Conservation (phyloP, 2,797 vertebrate species). For the Sebastes kiyomatsui region DNA sequence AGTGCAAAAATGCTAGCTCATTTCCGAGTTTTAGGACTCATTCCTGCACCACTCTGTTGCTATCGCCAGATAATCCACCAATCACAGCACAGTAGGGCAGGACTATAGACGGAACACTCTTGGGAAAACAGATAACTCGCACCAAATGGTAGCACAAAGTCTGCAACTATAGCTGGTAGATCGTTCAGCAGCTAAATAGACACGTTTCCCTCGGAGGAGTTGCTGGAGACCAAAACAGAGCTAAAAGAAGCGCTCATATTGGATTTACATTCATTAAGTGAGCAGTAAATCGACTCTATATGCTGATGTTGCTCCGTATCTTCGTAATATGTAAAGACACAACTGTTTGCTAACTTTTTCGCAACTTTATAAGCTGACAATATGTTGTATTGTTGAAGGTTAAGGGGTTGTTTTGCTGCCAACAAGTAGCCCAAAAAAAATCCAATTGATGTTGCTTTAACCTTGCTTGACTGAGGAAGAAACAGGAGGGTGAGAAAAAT, state of each 20-base stretch:
- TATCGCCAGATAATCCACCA: neutral
- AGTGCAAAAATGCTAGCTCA: no score
- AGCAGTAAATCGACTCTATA: neutral
- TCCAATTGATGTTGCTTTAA: neutral
- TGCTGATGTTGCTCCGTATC: neutral
- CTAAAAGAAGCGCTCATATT: neutral
- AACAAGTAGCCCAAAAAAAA: neutral
- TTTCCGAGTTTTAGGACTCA: no score
- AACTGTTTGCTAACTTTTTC: neutral
- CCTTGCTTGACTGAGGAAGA: neutral
- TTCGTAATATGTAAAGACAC: neutral
- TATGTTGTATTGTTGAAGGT: neutral
- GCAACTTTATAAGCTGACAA: neutral
- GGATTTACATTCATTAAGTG: neutral
- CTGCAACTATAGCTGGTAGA: neutral
- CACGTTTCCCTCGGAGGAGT: neutral
- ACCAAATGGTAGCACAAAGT: neutral
- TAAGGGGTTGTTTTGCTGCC: neutral
- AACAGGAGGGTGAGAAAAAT: no score
- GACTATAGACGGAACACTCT: neutral
- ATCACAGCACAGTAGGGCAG: neutral
- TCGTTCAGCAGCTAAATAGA: neutral
- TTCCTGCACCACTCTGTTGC: neutral
- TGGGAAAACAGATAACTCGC: no score
- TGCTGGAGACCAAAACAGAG: neutral